phyloP scores from a whole-genome alignment of 2,888 invertebrate species.

The Notodonta dromedarius region DNA sequence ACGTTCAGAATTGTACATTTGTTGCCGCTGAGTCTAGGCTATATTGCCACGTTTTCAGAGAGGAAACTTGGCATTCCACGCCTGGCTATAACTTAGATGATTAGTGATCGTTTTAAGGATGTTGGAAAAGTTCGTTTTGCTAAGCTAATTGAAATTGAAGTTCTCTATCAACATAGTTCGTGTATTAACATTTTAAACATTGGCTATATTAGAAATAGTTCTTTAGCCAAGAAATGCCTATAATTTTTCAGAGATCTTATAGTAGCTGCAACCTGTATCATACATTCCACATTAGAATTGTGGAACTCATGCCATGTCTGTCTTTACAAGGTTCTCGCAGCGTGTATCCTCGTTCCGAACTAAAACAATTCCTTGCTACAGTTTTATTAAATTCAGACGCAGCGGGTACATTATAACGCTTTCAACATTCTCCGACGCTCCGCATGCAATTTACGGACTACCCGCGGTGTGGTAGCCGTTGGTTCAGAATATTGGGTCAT shows the following conservation, averaged over 20 bases:
- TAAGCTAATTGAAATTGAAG: neutral
- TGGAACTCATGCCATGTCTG: neutral
- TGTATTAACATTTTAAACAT: neutral
- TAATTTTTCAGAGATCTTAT: no score
- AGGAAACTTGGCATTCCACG: neutral
- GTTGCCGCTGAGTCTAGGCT: conserved; percentile 12
- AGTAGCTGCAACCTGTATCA: no score
- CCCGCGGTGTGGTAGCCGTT: neutral
- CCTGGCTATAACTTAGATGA: conserved; percentile 5
- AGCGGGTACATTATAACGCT: conserved; percentile 20
- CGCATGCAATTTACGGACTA: conserved; percentile 27
- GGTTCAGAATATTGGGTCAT: no score
- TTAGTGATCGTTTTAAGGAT: neutral
- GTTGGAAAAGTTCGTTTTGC: neutral
- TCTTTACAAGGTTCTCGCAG: no score
- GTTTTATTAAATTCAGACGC: conserved; percentile 36
- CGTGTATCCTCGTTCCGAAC: conserved; percentile 22
- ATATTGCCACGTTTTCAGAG: conserved; percentile 12
- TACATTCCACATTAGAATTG: no score
- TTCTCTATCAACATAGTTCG: neutral
- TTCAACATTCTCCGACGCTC: conserved; percentile 5
- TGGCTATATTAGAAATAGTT: no score
- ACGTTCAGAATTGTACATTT: conserved; percentile 8
- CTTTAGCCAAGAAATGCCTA: no score
- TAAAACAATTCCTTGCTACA: conserved; percentile 18